Evolutionary conservation across 1,140 invertebrate genomes (phyloP).

Genomic region (Musca vetustissima): DNA sequence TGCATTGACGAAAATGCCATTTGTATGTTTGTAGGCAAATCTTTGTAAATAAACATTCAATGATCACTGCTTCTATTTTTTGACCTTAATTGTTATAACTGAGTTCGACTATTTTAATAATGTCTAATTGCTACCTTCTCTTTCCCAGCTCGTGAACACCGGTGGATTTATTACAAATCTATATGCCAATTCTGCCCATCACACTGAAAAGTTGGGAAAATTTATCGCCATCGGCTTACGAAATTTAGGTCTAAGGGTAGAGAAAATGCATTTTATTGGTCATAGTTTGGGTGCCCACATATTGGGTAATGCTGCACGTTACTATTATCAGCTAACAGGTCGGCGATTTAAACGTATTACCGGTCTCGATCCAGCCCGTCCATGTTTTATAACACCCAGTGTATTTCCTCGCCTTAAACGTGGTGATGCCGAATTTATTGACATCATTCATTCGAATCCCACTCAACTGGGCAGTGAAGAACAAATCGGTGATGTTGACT

Average conservation of each 20-base stretch:
- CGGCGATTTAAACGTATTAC: constrained; percentile 57
- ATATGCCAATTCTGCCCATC: constrained; percentile 51
- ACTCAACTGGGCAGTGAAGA: constrained; percentile 44
- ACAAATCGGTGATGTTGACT: constrained; percentile 1
- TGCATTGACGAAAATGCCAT: too few species aligned
- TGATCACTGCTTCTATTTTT: too few species aligned
- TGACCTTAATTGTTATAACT: too few species aligned
- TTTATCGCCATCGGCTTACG: constrained; percentile 38
- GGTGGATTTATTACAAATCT: constrained; percentile 44
- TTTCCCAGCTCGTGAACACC: constrained; percentile 40
- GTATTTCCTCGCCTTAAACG: constrained; percentile 53
- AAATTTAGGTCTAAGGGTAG: constrained; percentile 35
- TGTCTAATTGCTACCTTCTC: background rate
- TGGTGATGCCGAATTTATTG: constrained; percentile 1
- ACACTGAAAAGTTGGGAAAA: constrained; percentile 47
- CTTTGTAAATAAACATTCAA: too few species aligned
- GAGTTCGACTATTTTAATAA: background rate
- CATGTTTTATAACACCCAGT: constrained; percentile 58
- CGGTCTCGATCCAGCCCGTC: constrained; percentile 69
- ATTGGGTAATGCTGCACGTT: constrained; percentile 59
- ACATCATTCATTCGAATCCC: constrained; percentile 4
- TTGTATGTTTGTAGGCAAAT: too few species aligned
- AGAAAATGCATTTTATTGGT: constrained; percentile 49
- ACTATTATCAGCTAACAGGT: constrained; percentile 48
- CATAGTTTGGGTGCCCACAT: constrained; percentile 60